These are phyloP conservation scores for Antheraea pernyi DNA, from an alignment of 1,140 invertebrate species.

Conservation along the genomic window DNA sequence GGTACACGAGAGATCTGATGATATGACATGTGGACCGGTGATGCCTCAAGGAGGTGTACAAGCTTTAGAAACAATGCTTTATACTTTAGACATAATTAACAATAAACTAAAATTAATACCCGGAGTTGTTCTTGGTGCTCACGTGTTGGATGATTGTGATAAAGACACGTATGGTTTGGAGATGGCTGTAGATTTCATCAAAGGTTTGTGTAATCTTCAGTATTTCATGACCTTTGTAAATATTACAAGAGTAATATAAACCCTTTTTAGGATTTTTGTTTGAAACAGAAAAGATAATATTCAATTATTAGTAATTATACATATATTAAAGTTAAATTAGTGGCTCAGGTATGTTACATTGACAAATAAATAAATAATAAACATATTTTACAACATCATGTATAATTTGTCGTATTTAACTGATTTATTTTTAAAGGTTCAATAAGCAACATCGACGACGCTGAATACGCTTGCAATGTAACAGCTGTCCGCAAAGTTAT, in stretches of 20 bases:
- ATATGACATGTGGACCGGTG: slow-evolving; percentile 91
- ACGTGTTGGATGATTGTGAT: slow-evolving; percentile 97
- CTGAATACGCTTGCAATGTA: slow-evolving; percentile 92
- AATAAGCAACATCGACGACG: slow-evolving; percentile 96
- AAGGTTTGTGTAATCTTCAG: slow-evolving; percentile 84
- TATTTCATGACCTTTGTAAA: too few species aligned
- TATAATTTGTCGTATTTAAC: background rate
- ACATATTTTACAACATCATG: too few species aligned
- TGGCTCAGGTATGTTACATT: too few species aligned
- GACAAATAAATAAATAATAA: too few species aligned
- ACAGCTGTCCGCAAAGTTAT: slow-evolving; percentile 93
- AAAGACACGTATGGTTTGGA: slow-evolving; percentile 97
- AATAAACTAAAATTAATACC: slow-evolving; percentile 81
- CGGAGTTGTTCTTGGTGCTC: slow-evolving; percentile 91
- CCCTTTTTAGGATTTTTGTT: too few species aligned
- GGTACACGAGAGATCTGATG: slow-evolving; percentile 90
- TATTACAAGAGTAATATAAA: too few species aligned
- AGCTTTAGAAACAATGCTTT: slow-evolving; percentile 95
- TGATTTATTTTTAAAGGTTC: slow-evolving; percentile 83
- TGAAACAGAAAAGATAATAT: too few species aligned
- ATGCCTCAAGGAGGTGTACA: slow-evolving; percentile 97
- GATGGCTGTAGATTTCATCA: slow-evolving; percentile 98
- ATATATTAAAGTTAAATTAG: too few species aligned
- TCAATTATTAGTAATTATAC: too few species aligned
- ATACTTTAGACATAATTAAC: slow-evolving; percentile 93